These are phyloP conservation scores for Wasmannia auropunctata DNA, from an alignment of 1,140 invertebrate species.

Conservation along the genomic window DNA sequence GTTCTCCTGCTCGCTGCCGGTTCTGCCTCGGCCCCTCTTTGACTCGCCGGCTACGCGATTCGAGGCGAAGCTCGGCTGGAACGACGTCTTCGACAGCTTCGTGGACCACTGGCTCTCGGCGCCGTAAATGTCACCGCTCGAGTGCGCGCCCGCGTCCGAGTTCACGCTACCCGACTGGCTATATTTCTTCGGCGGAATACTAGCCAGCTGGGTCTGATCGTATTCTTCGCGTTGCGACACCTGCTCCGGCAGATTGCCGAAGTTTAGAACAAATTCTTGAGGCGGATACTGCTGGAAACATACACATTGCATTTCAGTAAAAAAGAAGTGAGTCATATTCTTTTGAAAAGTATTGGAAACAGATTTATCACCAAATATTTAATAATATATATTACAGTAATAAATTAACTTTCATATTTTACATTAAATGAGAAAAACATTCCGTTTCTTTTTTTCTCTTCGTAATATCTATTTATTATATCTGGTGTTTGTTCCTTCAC, in stretches of 20 bases:
- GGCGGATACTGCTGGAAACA: constrained; percentile 77
- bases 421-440: background rate
- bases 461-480: background rate
- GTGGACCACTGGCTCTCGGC: constrained; percentile 88
- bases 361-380: background rate
- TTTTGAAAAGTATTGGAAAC: background rate
- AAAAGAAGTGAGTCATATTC: background rate
- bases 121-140: constrained; percentile 80
- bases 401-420: too few relatives aligned
- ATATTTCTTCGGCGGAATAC: constrained; percentile 64
- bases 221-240: constrained; percentile 68
- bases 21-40: constrained; percentile 42
- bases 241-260: constrained; percentile 65
- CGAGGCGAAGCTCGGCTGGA: constrained; percentile 86
- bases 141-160: background rate
- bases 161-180: constrained; percentile 35
- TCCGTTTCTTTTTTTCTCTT: background rate
- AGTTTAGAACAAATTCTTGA: constrained; percentile 81
- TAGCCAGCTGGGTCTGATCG: constrained; percentile 75
- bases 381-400: too few relatives aligned
- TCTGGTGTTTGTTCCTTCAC: background rate
- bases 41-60: constrained; percentile 82
- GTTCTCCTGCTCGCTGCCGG: constrained; percentile 4
- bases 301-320: background rate
- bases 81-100: constrained; percentile 86